Base-by-base conservation (phyloP, 1,140 invertebrate genomes). In the Uloborus diversus region DNA sequence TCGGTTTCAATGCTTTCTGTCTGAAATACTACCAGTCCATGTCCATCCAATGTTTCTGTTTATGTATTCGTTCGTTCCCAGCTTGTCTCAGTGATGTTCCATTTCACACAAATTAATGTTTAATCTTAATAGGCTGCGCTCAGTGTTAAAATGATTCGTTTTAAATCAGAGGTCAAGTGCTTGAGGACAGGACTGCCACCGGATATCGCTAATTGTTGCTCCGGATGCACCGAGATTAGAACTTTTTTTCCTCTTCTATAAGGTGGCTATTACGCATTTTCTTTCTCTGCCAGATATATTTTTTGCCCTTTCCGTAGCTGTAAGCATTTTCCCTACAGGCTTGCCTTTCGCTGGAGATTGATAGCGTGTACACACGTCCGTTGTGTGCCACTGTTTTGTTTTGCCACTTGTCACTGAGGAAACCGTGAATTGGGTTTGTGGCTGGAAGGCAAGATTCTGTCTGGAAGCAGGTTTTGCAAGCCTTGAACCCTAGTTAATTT, bases 141-240 rank as follows among this genome's bases (percentile, higher is more conserved):
- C 9, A 42, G 37, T 42, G 37, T 42, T 42, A 17, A 53, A 53
- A n/a, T 53, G 51, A 53, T 53, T 53, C 23, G 7, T 53, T 27
- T 59, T 28, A 28, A 5, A 59, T 28, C 7, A 59, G 27, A n/a
- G 59, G 32, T 62, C 32, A 62, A 35, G 11, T 23, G 25, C 17
- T 68, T 49, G 25, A 25, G 37, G 64, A 37, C 62, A 42, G 20
- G 25, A 30, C 49, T 27, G 32, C 17, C 30, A 66, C 61, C 73
- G 73, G 73, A 78, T 78, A 78, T 66, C 37, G 61, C 42, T 65
- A 78, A 78, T 78, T 78, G 73, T 28, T 23, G 28, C 61, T 78
- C 73, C 73, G 73, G 73, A 78, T 78, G 73, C 62, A 7, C 27
- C 20, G n/a, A 56, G 49, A 33, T 66, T 28, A 13, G 4, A 9